A percentile compares a stretch with the other conserved stretches of the same genome.
These are phyloP conservation scores for Orius insidiosus DNA, from an alignment of 1,140 invertebrate species.

Conservation along the genomic window DNA sequence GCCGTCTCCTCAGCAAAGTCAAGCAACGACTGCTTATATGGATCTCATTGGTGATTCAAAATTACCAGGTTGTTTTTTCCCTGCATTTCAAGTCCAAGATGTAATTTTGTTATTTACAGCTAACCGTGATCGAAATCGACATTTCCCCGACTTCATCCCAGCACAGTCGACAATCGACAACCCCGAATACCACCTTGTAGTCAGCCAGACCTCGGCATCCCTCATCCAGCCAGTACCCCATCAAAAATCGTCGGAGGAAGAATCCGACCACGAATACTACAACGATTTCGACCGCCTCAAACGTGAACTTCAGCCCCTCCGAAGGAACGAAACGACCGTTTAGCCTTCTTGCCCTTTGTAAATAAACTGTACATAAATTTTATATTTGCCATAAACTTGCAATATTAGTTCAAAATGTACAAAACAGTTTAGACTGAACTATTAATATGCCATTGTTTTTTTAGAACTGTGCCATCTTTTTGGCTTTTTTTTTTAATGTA, in stretches of 20 bases:
- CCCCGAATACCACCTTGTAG: conserved; percentile 75
- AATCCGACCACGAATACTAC: conserved; percentile 85
- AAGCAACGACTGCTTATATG: conserved; percentile 54
- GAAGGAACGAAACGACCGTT: conserved; percentile 59
- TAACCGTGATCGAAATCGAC: conserved; percentile 23
- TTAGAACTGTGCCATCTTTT: no score
- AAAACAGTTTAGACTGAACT: no score
- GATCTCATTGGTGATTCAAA: conserved; percentile 67
- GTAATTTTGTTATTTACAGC: neutral
- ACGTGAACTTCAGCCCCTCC: conserved; percentile 60
- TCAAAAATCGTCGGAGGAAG: conserved; percentile 50
- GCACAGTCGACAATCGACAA: conserved; percentile 62
- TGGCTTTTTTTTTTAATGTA: no score
- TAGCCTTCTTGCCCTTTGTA: conserved; percentile 26
- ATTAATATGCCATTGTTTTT: no score
- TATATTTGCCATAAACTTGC: conserved; percentile 1
- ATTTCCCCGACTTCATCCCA: conserved; percentile 34
- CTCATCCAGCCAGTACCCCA: conserved; percentile 22
- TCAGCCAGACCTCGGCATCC: conserved; percentile 52
- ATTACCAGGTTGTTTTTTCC: conserved; percentile 26
- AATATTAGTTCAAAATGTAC: no score
- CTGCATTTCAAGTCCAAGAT: neutral
- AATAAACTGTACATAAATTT: conserved; percentile 1
- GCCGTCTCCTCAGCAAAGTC: conserved; percentile 63
- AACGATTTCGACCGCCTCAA: conserved; percentile 67